phyloP scores from a whole-genome alignment of 2,888 invertebrate genomes.

The Ephialtes manifestator region DNA sequence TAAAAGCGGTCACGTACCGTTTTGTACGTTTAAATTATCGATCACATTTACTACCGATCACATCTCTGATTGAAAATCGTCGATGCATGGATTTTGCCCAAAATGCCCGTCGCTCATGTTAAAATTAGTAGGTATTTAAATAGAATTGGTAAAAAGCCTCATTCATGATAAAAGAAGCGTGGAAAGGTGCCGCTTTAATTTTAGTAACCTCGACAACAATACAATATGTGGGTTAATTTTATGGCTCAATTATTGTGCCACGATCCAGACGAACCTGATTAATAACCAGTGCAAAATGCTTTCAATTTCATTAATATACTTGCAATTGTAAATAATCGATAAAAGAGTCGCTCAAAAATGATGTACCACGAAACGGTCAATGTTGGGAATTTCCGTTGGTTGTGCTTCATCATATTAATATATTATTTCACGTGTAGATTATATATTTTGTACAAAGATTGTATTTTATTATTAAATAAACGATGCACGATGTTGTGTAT shows the following conservation, averaged over 20 bases:
- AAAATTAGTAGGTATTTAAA: conserved; percentile 88
- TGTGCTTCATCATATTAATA: conserved; percentile 6
- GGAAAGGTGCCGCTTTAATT: background rate
- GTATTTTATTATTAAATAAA: conserved; percentile 5
- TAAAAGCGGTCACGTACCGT: too few species aligned
- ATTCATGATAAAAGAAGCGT: conserved; percentile 87
- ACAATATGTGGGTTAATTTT: background rate
- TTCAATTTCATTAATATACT: background rate
- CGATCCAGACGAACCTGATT: background rate
- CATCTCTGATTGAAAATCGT: conserved; percentile 87
- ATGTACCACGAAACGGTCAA: conserved; percentile 5
- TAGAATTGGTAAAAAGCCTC: conserved; percentile 89
- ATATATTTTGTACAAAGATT: conserved; percentile 5
- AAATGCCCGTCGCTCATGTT: conserved; percentile 88
- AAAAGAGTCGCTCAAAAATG: background rate
- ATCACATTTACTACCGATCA: too few species aligned
- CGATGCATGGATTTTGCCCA: conserved; percentile 89
- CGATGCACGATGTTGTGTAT: background rate
- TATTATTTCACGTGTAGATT: background rate
- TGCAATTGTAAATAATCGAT: background rate
- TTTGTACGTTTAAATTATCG: too few species aligned
- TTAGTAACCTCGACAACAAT: background rate
- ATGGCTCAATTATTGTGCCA: background rate
- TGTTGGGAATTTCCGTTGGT: conserved; percentile 1
- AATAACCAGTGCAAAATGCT: background rate